Evolutionary conservation across 2,113 vertebrate species (phyloP), one percentile per base, ranked within the genome.

Genomic region (Muntiacus reevesi): DNA sequence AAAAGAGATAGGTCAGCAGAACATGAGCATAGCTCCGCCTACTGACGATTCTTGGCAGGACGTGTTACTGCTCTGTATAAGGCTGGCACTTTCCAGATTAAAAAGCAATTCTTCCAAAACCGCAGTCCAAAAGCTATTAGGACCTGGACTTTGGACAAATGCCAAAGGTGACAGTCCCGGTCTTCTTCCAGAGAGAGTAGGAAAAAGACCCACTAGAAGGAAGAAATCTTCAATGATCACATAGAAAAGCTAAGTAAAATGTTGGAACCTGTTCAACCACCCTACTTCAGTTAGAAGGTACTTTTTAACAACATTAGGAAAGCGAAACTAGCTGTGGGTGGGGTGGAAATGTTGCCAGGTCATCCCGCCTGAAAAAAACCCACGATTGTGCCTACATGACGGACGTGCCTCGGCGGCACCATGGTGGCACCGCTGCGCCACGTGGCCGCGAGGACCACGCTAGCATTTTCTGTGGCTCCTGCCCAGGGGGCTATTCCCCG

Each of bases 321-420:
- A 98, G 96, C 97, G 98, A 98, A 98, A 98, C 97, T 74, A 33
- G 93, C 57, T 40, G 91, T 97, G 97, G 98, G 98, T 93, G 98
- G 91, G 95, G 97, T 89, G 57, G 67, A 40, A 13, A n/a, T 1
- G 88, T 86, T 91, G 96, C 97, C 96, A 94, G 97, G 91, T 91
- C 95, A 91, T 55, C 93, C 90, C 36, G 95, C 96, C 89, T 83
- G 15, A n/a, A 91, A 97, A 94, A 95, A 82, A 40, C 0, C 27
- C 1, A 36, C 1, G 36, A 62, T 3, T 5, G 87, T 11, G 36
- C 95, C 94, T 87, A 82, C 97, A 57, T 88, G 96, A 96, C 5
- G 28, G 91, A 98, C 88, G 96, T 96, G 97, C 71, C 1, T 76
- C 1, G 43, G 40, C 0, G 55, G 87, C 71, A 74, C 71, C 36